A percentile compares a stretch with the other conserved stretches of the same genome.
Evolutionary conservation across 2,113 vertebrate species (phyloP).

Genomic region (Cynocephalus volans): DNA sequence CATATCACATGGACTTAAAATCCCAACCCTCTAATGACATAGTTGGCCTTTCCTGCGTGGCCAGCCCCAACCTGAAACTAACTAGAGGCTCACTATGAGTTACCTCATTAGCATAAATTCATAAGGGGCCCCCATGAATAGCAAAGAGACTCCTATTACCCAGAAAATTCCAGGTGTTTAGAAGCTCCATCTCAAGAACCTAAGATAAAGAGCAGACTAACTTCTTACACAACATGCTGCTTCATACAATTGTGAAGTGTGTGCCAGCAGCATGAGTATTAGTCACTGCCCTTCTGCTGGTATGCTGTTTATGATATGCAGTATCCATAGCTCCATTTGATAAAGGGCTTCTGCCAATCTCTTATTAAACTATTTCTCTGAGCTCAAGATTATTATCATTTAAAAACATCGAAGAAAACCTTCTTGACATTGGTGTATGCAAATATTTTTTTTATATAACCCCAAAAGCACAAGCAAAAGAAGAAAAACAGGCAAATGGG

Average conservation of each 20-base stretch:
- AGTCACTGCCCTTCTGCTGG: neutral
- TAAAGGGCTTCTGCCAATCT: neutral
- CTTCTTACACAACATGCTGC: neutral
- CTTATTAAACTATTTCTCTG: neutral
- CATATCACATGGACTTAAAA: neutral
- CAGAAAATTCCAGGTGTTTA: neutral
- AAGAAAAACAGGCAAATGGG: neutral
- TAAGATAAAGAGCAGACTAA: neutral
- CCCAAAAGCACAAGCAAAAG: neutral
- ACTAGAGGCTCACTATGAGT: neutral
- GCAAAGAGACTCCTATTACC: neutral
- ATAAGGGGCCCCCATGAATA: neutral
- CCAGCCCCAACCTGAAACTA: neutral
- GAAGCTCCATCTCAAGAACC: neutral
- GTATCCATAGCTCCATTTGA: neutral
- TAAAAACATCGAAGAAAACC: neutral
- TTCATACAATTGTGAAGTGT: neutral
- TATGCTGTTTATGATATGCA: neutral
- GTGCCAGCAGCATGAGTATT: neutral
- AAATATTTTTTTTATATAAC: neutral
- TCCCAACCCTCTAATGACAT: neutral
- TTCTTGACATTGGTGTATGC: neutral
- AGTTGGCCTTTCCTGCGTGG: neutral
- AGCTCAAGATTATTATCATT: neutral
- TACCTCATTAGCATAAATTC: neutral